These are phyloP conservation scores for Chloebia gouldiae DNA, from an alignment of 2,113 vertebrate genomes.

Conservation along the genomic window DNA sequence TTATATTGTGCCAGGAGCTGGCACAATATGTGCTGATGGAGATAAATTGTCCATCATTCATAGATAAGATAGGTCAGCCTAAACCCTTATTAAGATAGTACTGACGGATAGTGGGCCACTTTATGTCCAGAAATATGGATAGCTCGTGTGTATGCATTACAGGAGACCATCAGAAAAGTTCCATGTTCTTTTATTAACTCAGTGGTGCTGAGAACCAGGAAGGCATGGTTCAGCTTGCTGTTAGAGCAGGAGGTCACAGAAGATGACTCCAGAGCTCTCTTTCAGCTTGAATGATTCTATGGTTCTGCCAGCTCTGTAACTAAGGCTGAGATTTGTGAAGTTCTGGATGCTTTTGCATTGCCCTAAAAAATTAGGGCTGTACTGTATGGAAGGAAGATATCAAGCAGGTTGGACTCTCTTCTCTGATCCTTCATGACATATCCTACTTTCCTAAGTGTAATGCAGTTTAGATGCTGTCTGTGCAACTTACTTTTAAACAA, in stretches of 20 bases:
- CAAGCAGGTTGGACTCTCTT: not conserved
- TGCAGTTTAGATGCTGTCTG: not conserved
- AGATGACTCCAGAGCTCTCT: not conserved
- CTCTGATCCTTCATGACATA: not conserved
- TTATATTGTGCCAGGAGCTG: not conserved
- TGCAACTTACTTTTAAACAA: not conserved
- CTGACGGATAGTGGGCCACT: not conserved
- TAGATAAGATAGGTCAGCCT: not conserved
- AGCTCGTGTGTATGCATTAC: not conserved
- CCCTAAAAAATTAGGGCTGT: not conserved
- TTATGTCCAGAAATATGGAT: not conserved
- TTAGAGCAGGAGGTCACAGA: not conserved
- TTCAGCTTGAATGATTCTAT: not conserved
- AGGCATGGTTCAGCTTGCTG: not conserved
- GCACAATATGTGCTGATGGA: not conserved
- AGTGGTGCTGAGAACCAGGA: not conserved
- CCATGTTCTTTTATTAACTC: not conserved
- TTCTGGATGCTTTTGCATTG: not conserved
- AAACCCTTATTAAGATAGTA: not conserved
- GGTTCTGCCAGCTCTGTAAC: not conserved
- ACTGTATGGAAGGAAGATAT: not conserved
- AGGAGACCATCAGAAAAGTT: not conserved
- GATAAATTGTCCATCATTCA: not conserved
- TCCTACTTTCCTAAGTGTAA: not conserved
- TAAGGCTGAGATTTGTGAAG: not conserved